Evolutionary conservation across 2,888 invertebrate genomes (phyloP).

Genomic region (Scaptomyza flava): DNA sequence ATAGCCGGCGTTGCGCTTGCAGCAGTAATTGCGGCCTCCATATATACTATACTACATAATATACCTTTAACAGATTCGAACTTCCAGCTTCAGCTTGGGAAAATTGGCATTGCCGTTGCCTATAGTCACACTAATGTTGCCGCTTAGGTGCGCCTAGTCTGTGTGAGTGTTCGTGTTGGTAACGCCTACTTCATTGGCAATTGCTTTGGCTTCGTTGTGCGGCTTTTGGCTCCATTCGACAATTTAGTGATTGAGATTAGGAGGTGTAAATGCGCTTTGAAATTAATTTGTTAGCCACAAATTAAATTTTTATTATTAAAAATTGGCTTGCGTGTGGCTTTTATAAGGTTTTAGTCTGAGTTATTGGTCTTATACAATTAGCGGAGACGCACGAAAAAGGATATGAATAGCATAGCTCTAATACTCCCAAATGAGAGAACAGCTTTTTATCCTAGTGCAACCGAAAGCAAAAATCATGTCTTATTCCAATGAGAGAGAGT

Average conservation of each 20-base stretch:
- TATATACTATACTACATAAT: not conserved
- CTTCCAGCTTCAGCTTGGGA: conserved; percentile 48
- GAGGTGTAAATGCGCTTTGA: conserved; percentile 80
- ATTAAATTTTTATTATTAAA: conserved; percentile 79
- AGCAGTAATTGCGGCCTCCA: conserved; percentile 69
- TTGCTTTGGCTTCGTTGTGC: conserved; percentile 37
- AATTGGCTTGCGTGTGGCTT: conserved; percentile 65
- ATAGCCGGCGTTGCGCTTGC: conserved; percentile 74
- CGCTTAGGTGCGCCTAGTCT: conserved; percentile 75
- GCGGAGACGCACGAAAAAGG: not conserved
- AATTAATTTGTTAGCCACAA: conserved; percentile 79
- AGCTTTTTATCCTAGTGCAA: not conserved
- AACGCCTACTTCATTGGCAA: conserved; percentile 64
- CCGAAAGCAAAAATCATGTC: conserved; percentile 1
- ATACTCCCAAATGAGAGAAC: not conserved
- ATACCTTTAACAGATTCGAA: not conserved
- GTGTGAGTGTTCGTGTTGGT: conserved; percentile 27
- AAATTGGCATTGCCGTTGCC: conserved; percentile 67
- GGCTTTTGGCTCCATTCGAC: conserved; percentile 56
- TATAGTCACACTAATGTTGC: conserved; percentile 62
- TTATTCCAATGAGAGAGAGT: not conserved
- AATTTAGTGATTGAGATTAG: conserved; percentile 78
- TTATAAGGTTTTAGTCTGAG: conserved; percentile 36
- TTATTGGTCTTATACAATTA: conserved; percentile 8
- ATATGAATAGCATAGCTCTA: not conserved